A percentile compares a stretch with the other conserved stretches of the same genome.
Conservation (phyloP, 2,113 vertebrate species). For the Australoheros scitulus region DNA sequence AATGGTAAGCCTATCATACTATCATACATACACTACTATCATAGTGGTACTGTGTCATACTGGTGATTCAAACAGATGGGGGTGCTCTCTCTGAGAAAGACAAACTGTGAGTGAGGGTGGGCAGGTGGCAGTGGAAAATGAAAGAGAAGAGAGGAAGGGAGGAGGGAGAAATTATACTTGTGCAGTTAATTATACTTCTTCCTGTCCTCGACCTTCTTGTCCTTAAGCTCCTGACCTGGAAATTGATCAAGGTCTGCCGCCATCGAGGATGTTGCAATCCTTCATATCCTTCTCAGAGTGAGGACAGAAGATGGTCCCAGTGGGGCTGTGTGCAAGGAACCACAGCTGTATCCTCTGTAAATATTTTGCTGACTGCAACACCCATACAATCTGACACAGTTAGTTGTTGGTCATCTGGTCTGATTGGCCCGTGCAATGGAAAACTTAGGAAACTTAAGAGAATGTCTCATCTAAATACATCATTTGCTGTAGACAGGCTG, state of each 20-base stretch:
- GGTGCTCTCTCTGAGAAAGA: not conserved
- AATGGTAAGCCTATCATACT: constrained; percentile 18
- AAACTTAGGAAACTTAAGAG: not conserved
- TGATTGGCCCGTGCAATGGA: not conserved
- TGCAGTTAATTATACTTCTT: constrained; percentile 9
- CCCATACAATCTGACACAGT: not conserved
- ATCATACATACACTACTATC: too few relatives aligned
- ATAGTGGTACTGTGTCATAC: constrained; percentile 3
- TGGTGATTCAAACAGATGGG: constrained; percentile 8
- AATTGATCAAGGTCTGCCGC: not conserved
- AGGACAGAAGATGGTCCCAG: constrained; percentile 13
- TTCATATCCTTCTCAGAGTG: not conserved
- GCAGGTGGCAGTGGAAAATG: constrained; percentile 25
- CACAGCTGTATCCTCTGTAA: constrained; percentile 30
- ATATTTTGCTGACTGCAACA: not conserved
- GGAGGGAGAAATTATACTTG: constrained; percentile 4
- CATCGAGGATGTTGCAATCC: not conserved
- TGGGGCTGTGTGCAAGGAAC: not conserved
- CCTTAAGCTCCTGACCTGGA: constrained; percentile 1
- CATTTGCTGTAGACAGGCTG: not conserved
- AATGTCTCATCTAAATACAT: not conserved
- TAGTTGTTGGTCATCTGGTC: not conserved
- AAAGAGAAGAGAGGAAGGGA: constrained; percentile 10
- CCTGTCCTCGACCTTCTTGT: constrained; percentile 7
- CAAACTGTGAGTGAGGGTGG: constrained; percentile 3